Base-by-base conservation (phyloP, 2,113 vertebrate genomes). In the Phoenicopterus ruber region DNA sequence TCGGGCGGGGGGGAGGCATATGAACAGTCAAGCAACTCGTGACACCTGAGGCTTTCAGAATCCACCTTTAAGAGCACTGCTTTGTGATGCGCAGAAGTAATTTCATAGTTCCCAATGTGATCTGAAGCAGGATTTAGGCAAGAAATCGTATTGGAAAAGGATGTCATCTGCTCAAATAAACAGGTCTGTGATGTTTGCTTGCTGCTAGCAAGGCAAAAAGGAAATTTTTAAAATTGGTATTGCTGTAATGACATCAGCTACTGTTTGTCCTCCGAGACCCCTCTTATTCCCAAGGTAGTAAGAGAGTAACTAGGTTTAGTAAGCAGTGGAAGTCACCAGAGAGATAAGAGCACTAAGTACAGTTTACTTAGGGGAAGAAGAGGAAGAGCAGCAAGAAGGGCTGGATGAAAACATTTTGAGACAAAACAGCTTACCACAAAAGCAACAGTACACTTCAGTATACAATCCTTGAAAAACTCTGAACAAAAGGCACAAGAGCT, bases 1-100 rank as follows among this genome's bases (percentile, higher is more conserved):
- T 69, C 1, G 11, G 5, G 47, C 11, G 10, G 9, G 4, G 15
- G 16, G 4, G 7, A 1, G 5, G 4, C 3, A 15, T 32, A 26
- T 25, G 40, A 90, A 72, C 20, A 65, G 20, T 38, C 32, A 86
- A 57, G 25, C 46, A 94, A 83, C 31, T 61, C 6, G 0, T n/a
- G 7, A 72, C 55, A 88, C n/a, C n/a, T 6, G 5, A 77, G 16
- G 49, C 34, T 81, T 92, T 95, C 38, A 54, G 22, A 65, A 47
- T 22, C 16, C 32, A 70, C 49, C 54, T 78, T 38, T 34, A 77
- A 86, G 17, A 46, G 4, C 9, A n/a, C 7, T 83, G n/a, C 55
- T 93, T 73, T 50, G 11, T 4, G 4, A 66, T 0, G 10, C 1
- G 1, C 29, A n/a, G 8, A 81, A 76, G 22, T 38, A 44, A 89